Conservation (phyloP, 1,140 invertebrate species). For the Spodoptera frugiperda region DNA sequence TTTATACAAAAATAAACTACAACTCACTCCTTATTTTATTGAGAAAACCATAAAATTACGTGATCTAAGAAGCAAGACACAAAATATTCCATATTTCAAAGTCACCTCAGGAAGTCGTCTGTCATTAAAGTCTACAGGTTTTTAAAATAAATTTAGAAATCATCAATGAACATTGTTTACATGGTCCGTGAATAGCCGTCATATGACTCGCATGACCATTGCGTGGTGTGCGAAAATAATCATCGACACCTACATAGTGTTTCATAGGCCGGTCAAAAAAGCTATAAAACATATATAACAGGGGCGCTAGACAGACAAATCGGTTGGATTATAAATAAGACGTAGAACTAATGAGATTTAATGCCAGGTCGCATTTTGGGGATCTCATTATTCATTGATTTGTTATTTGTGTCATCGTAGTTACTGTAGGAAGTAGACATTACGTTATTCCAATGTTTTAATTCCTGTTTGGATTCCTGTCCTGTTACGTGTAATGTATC, state of each 20-base stretch:
- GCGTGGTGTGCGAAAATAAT: conserved; percentile 3
- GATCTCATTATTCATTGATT: too few relatives aligned
- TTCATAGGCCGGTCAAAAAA: background rate
- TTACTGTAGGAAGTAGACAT: too few relatives aligned
- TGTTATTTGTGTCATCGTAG: too few relatives aligned
- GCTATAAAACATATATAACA: conserved; percentile 1
- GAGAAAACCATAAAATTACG: too few relatives aligned
- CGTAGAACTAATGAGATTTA: background rate
- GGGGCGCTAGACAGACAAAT: conserved; percentile 16
- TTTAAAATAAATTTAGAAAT: background rate
- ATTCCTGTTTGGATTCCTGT: too few relatives aligned
- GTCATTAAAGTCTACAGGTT: background rate
- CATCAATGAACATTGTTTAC: conserved; percentile 20
- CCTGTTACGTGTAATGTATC: too few relatives aligned
- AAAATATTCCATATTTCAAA: too few relatives aligned
- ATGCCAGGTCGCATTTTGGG: background rate
- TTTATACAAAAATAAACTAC: too few relatives aligned
- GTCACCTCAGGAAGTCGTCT: background rate
- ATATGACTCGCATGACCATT: conserved; percentile 16
- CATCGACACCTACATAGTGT: background rate
- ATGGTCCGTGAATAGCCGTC: background rate
- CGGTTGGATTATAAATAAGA: background rate
- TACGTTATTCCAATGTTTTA: too few relatives aligned
- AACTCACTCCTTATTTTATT: too few relatives aligned
- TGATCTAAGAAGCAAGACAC: too few relatives aligned